A percentile compares a stretch with the other conserved stretches of the same genome.
These are phyloP conservation scores for Trissolcus japonicus DNA, from an alignment of 2,888 invertebrate genomes.

Conservation along the genomic window DNA sequence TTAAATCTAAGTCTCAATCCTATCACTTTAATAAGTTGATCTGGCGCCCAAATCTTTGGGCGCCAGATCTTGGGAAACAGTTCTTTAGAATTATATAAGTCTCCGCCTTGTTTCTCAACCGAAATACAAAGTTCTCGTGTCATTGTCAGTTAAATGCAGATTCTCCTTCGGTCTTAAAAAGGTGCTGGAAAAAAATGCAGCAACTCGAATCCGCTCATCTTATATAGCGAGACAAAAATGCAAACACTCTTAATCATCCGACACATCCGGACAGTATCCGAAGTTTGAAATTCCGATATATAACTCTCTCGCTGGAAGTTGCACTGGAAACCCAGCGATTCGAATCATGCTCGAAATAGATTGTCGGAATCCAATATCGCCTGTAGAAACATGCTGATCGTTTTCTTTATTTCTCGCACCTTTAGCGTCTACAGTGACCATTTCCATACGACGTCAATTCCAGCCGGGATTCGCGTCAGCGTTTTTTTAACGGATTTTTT, in stretches of 20 bases:
- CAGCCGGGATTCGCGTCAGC: constrained; percentile 43
- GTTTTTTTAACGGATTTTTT: constrained; percentile 42
- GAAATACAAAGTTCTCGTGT: no score
- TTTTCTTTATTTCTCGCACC: constrained; percentile 32
- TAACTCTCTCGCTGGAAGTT: not conserved
- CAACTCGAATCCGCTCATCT: not conserved
- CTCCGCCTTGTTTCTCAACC: no score
- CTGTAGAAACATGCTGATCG: constrained; percentile 27
- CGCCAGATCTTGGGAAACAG: no score
- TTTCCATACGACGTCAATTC: constrained; percentile 47
- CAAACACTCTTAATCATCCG: constrained; percentile 12
- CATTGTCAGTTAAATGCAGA: no score
- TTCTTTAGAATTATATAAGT: no score
- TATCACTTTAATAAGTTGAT: no score
- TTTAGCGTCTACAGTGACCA: constrained; percentile 44
- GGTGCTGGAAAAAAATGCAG: no score
- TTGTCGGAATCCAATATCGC: constrained; percentile 41
- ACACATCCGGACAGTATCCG: not conserved
- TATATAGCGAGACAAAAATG: not conserved
- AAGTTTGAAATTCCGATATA: constrained; percentile 27
- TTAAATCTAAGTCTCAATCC: no score
- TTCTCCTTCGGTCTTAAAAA: no score
- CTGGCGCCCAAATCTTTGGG: no score
- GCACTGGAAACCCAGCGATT: constrained; percentile 11
- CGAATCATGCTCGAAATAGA: constrained; percentile 21